phyloP scores from a whole-genome alignment of 2,888 invertebrate species.

The Hydrotaea diabolus region DNA sequence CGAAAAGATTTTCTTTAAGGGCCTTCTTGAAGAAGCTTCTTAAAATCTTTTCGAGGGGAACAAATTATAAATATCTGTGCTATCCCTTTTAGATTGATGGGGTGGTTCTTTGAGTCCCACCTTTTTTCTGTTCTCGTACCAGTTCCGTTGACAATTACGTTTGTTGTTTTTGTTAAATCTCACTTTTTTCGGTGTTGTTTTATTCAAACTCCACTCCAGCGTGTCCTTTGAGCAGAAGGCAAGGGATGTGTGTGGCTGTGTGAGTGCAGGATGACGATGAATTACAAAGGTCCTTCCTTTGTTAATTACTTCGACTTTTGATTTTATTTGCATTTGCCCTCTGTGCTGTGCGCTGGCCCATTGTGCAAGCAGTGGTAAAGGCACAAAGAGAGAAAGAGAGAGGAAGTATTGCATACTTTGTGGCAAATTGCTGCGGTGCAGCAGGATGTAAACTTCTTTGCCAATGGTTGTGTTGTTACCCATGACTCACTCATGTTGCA shows the following conservation, averaged over 20 bases:
- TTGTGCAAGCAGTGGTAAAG: neutral
- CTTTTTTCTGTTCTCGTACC: neutral
- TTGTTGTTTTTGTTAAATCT: slow-evolving; percentile 18
- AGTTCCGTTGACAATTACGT: slow-evolving; percentile 23
- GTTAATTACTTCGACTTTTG: slow-evolving; percentile 64
- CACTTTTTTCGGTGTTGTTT: slow-evolving; percentile 27
- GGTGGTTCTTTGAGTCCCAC: neutral
- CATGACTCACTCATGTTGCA: neutral
- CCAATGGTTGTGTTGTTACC: neutral
- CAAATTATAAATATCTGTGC: too few relatives aligned
- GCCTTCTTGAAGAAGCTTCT: too few relatives aligned
- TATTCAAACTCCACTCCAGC: neutral
- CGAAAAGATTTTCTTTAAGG: too few relatives aligned
- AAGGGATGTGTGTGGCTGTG: too few relatives aligned
- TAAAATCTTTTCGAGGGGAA: too few relatives aligned
- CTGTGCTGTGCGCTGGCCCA: neutral
- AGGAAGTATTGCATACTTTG: neutral
- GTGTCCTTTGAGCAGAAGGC: neutral
- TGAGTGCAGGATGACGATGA: slow-evolving; percentile 1
- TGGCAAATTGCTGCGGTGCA: neutral
- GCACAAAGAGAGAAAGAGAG: too few relatives aligned
- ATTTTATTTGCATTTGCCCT: slow-evolving; percentile 56
- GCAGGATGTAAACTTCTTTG: slow-evolving; percentile 12
- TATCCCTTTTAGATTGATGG: slow-evolving; percentile 13
- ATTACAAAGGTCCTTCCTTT: slow-evolving; percentile 53